A percentile compares a stretch with the other conserved stretches of the same genome.
Evolutionary conservation across 2,888 invertebrate genomes (phyloP).

Genomic region (Nomada goodeniana): DNA sequence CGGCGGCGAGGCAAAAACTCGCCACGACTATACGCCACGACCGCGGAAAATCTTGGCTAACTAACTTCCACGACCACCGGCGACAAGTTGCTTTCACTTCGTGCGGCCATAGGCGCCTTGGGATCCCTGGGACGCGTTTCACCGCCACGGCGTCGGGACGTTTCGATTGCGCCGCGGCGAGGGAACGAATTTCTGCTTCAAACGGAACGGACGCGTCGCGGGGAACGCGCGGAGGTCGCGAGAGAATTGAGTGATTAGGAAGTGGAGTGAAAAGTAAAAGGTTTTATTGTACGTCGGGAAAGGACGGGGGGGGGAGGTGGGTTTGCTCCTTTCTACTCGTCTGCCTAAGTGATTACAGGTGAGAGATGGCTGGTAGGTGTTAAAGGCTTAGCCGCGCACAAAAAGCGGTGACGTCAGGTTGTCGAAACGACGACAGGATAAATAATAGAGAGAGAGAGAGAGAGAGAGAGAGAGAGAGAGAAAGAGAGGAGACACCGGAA

Average conservation of each 20-base stretch:
- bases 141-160: not conserved
- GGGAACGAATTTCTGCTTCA: too few relatives aligned
- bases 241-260: not conserved
- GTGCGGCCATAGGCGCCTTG: not conserved
- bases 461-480: too few relatives aligned
- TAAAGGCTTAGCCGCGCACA: constrained; percentile 26
- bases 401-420: constrained; percentile 7
- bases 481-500: not conserved
- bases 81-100: constrained; percentile 49
- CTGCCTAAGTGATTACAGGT: constrained; percentile 35
- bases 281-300: not conserved
- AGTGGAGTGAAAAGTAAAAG: not conserved
- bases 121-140: not conserved
- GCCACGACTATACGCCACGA: constrained; percentile 5
- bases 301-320: constrained; percentile 4
- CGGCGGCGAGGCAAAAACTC: constrained; percentile 39
- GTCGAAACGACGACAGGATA: constrained; percentile 12
- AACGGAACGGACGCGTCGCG: too few relatives aligned
- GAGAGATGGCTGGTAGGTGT: constrained; percentile 31
- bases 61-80: constrained; percentile 39
- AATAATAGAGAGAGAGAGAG: not conserved
- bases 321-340: constrained; percentile 15
- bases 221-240: too few relatives aligned
- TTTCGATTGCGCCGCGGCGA: not conserved
- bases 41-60: constrained; percentile 52